These are phyloP conservation scores for Netelia inedita DNA, from an alignment of 2,888 invertebrate species.

Conservation along the genomic window DNA sequence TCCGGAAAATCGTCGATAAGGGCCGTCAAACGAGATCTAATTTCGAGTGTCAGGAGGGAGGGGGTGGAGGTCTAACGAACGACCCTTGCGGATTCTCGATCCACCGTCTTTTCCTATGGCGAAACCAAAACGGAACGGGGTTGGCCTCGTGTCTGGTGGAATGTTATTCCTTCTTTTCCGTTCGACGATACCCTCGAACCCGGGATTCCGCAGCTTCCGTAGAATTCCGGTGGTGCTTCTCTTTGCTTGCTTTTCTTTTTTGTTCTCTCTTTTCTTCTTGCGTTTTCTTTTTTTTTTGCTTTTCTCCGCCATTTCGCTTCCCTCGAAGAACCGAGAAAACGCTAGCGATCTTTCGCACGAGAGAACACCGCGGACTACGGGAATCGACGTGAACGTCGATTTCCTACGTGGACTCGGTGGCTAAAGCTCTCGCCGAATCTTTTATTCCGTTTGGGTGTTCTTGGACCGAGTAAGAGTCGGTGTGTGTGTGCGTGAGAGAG, in stretches of 20 bases:
- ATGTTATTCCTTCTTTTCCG: constrained; percentile 10
- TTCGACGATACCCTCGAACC: neutral
- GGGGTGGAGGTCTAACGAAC: constrained; percentile 29
- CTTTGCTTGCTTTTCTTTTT: constrained; percentile 10
- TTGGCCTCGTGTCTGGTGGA: neutral
- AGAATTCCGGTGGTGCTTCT: neutral
- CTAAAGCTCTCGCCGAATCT: constrained; percentile 25
- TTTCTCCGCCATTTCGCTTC: constrained; percentile 35
- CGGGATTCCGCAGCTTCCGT: neutral
- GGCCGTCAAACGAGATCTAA: constrained; percentile 36
- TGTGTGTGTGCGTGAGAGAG: neutral
- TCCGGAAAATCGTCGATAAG: constrained; percentile 6
- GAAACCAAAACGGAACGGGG: no score
- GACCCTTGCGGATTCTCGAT: constrained; percentile 2
- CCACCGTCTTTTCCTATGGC: neutral
- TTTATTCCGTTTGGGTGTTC: constrained; percentile 38
- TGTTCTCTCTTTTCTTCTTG: constrained; percentile 30
- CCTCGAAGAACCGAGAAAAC: neutral
- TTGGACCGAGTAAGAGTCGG: neutral
- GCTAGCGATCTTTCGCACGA: constrained; percentile 25
- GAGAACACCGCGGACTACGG: constrained; percentile 9
- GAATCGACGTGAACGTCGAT: constrained; percentile 45
- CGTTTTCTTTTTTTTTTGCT: neutral
- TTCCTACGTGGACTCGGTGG: constrained; percentile 37
- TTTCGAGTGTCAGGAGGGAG: constrained; percentile 24